phyloP scores from a whole-genome alignment of 2,888 invertebrate genomes.

The Oxyteleia sp. region DNA sequence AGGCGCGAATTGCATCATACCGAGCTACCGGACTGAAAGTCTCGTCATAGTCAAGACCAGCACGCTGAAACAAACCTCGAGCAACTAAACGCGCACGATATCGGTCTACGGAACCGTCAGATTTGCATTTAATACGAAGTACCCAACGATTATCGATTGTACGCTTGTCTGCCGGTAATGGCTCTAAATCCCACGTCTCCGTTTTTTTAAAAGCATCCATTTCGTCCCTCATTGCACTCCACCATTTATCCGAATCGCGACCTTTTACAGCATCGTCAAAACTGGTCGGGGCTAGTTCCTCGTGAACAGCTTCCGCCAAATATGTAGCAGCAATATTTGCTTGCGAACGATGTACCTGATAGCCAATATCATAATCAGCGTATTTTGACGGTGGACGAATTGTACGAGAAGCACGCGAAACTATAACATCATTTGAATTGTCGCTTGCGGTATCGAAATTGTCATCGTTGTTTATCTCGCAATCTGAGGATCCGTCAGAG shows the following conservation, averaged over 20 bases:
- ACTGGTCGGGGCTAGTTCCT: slow-evolving; percentile 47
- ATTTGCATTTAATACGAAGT: slow-evolving; percentile 27
- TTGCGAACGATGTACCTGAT: slow-evolving; percentile 20
- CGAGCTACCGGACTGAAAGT: slow-evolving; percentile 24
- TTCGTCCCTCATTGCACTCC: slow-evolving; percentile 48
- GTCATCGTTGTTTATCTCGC: too few relatives aligned
- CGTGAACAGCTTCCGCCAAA: slow-evolving; percentile 41
- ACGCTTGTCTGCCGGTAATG: slow-evolving; percentile 53
- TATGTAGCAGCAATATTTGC: slow-evolving; percentile 47
- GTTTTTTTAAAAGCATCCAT: slow-evolving; percentile 44
- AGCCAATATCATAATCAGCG: slow-evolving; percentile 17
- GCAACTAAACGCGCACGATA: slow-evolving; percentile 25
- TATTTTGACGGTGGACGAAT: slow-evolving; percentile 26
- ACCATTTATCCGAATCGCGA: slow-evolving; percentile 42
- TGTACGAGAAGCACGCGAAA: too few relatives aligned
- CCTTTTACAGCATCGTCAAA: slow-evolving; percentile 54
- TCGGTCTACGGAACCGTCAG: neutral
- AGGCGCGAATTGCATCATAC: slow-evolving; percentile 27
- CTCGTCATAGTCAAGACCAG: slow-evolving; percentile 18
- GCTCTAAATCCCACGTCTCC: slow-evolving; percentile 63
- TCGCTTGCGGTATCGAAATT: too few relatives aligned
- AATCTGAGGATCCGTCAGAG: too few relatives aligned
- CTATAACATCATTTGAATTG: too few relatives aligned
- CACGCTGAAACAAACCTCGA: slow-evolving; percentile 34
- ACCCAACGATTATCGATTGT: slow-evolving; percentile 73